Base-by-base conservation (phyloP, 2,888 invertebrate genomes). In the Chrysolina americana region DNA sequence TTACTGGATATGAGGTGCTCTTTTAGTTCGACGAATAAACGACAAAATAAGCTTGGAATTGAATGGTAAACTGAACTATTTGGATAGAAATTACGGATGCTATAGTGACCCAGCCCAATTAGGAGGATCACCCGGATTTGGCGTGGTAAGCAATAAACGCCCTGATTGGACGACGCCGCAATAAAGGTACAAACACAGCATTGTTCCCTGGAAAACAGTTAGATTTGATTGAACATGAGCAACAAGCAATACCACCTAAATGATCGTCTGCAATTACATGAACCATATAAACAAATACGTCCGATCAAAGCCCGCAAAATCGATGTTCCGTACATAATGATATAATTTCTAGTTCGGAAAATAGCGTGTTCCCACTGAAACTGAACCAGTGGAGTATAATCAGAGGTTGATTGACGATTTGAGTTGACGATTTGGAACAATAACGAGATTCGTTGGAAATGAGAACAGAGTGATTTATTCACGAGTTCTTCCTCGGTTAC, bases 91-190 rank as follows among this genome's bases (percentile, higher is more conserved):
- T 59, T 28, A 59, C 23, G 59, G 59, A 59, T 19, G 59, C 56
- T 56, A 11, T 23, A 13, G 23, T 13, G 23, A n/a, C 59, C 17
- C n/a, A 1, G 8, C 28, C 19, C 59, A 28, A 59, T 59, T 0
- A 59, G n/a, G 23, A 9, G 59, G 23, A 28, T 17, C 59, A 59
- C 59, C 59, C 59, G 59, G 59, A 59, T 59, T 59, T 59, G 59
- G 59, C 59, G 59, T 23, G 28, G 59, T 36, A 15, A 59, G 59
- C 59, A 59, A 59, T 59, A 59, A 59, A 59, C 28, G 59, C 10
- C n/a, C 36, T n/a, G 28, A 59, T 59, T 59, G 59, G 59, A 28
- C 59, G 36, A 59, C 5, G 59, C 28, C 28, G 59, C 36, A 28
- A 59, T 59, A 36, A 59, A 59, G 59, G 59, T 59, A 59, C 59